Percentiles rank a stretch among this genome's conserved stretches.
Conservation (phyloP, 1,140 invertebrate genomes). For the Sogatella furcifera region DNA sequence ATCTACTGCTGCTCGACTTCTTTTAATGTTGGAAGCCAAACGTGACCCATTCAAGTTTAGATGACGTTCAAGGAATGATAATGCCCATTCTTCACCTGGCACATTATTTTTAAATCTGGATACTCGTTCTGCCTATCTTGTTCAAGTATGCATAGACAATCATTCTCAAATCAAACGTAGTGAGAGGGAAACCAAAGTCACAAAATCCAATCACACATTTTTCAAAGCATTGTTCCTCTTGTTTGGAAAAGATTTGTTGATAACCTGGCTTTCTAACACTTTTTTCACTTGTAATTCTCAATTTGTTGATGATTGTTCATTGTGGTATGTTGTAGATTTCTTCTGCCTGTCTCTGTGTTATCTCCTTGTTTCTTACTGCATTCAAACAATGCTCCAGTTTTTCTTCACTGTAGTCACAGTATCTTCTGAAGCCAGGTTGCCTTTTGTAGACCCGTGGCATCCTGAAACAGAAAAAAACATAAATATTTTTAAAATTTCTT, state of each 20-base stretch:
- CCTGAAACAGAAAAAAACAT: too few species aligned
- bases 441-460: too few species aligned
- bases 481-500: too few species aligned
- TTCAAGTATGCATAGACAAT: too few species aligned
- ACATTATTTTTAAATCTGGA: slow-evolving; percentile 25
- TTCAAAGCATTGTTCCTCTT: neutral
- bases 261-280: neutral
- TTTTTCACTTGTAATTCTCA: neutral
- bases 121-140: neutral
- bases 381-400: too few species aligned
- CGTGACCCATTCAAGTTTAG: slow-evolving; percentile 16
- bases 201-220: neutral
- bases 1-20: slow-evolving; percentile 17
- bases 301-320: slow-evolving; percentile 16
- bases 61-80: slow-evolving; percentile 24
- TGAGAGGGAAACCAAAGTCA: slow-evolving; percentile 4
- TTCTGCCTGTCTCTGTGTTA: slow-evolving; percentile 12
- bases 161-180: neutral
- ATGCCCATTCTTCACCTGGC: slow-evolving; percentile 25
- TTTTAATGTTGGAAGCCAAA: slow-evolving; percentile 27
- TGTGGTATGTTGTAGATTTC: slow-evolving; percentile 10
- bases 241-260: neutral
- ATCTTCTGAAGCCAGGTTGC: too few species aligned
- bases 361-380: too few species aligned
- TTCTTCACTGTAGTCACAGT: too few species aligned